Evolutionary conservation across 2,797 vertebrate genomes (phyloP).

Genomic region (Trachops cirrhosus): DNA sequence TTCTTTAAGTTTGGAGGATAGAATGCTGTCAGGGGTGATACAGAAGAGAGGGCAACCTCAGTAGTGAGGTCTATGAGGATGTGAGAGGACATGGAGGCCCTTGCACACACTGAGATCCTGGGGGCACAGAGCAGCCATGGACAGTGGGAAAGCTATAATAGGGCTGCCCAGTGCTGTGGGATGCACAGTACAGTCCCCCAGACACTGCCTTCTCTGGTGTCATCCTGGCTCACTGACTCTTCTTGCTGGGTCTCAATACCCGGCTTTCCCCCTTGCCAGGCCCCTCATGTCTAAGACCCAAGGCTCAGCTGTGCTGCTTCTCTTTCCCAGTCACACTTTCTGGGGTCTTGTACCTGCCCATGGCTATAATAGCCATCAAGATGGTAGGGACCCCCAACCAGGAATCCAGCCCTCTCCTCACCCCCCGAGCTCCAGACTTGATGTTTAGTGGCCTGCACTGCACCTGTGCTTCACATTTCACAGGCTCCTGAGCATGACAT

Average conservation of each 20-base stretch:
- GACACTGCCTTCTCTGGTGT: background rate
- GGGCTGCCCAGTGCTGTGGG: background rate
- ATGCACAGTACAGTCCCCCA: background rate
- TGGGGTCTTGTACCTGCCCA: background rate
- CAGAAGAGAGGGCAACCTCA: background rate
- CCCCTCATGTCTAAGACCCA: fast-evolving
- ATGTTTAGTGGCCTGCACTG: background rate
- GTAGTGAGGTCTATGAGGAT: background rate
- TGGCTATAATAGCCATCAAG: background rate
- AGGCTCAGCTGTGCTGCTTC: background rate
- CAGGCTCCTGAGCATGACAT: background rate
- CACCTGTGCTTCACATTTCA: background rate
- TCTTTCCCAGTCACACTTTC: background rate
- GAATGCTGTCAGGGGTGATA: background rate
- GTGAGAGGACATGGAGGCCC: background rate
- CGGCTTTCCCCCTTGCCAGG: background rate
- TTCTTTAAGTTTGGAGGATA: background rate
- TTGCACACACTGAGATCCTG: background rate
- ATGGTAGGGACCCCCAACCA: background rate
- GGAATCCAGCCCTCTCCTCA: background rate
- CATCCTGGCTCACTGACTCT: background rate
- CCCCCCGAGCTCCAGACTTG: background rate
- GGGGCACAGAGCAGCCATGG: background rate
- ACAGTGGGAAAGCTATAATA: background rate
- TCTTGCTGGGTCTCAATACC: background rate